phyloP scores from a whole-genome alignment of 2,113 vertebrate species.

The Toxotes jaculatrix region DNA sequence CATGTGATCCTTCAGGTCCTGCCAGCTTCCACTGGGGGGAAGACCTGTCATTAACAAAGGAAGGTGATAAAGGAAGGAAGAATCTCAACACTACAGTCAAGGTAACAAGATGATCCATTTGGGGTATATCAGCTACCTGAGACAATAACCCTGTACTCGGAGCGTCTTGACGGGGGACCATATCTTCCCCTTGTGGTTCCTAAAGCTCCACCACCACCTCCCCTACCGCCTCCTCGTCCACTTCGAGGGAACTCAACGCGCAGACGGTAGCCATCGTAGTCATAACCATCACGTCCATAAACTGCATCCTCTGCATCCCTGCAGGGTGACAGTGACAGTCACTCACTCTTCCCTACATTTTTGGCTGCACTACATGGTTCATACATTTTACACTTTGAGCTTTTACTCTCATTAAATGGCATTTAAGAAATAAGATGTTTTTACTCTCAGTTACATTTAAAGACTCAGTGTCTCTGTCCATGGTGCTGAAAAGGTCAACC shows the following conservation, averaged over 20 bases:
- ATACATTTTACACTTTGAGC: background rate
- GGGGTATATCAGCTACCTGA: slow-evolving; percentile 83
- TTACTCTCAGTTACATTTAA: too few species aligned
- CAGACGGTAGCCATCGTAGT: slow-evolving; percentile 88
- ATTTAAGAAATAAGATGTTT: background rate
- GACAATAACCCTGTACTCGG: slow-evolving; percentile 92
- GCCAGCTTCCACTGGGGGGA: slow-evolving; percentile 90
- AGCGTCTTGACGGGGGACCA: slow-evolving; percentile 88
- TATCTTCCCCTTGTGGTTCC: slow-evolving; percentile 83
- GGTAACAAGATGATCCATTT: background rate
- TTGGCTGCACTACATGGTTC: background rate
- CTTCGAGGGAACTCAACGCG: slow-evolving; percentile 90
- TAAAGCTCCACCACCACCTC: slow-evolving; percentile 65
- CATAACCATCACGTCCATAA: slow-evolving; percentile 87
- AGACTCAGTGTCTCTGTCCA: slow-evolving; percentile 9
- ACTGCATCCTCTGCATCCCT: slow-evolving; percentile 90
- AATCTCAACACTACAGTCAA: background rate
- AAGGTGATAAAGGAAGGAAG: background rate
- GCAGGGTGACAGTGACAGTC: background rate
- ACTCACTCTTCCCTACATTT: background rate
- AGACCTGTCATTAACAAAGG: slow-evolving; percentile 77
- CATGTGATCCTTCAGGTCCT: slow-evolving; percentile 91
- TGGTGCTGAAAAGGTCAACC: slow-evolving; percentile 17
- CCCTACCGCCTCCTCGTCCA: slow-evolving; percentile 75
- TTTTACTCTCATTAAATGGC: background rate